Conservation (phyloP, 1,140 invertebrate genomes). For the Theocolax elegans region DNA sequence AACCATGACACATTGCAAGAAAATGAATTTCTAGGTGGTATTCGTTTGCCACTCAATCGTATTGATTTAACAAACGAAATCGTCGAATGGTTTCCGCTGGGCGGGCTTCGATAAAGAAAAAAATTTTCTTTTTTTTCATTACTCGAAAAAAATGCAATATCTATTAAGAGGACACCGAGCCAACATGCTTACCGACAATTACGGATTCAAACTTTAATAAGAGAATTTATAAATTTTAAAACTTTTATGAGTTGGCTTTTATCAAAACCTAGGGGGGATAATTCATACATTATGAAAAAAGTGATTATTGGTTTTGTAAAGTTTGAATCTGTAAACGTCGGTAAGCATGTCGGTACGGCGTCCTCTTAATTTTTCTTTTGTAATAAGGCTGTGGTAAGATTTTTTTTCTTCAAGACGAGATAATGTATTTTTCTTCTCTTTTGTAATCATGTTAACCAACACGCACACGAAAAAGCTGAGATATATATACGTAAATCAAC, state of each 20-base stretch:
- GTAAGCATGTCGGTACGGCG: too few species aligned
- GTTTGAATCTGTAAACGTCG: too few species aligned
- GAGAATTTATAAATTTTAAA: too few species aligned
- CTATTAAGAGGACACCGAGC: too few species aligned
- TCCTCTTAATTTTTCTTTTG: conserved; percentile 16
- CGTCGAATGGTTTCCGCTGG: conserved; percentile 82
- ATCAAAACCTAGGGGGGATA: too few species aligned
- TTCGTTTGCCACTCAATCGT: conserved; percentile 78
- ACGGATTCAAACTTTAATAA: too few species aligned
- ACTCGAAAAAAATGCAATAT: too few species aligned
- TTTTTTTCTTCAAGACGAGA: background rate
- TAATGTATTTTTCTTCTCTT: background rate
- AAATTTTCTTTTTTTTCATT: too few species aligned
- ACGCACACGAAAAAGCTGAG: conserved; percentile 29
- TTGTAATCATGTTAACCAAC: conserved; percentile 7
- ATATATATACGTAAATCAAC: conserved; percentile 26
- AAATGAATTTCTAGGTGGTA: conserved; percentile 93
- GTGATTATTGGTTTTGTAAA: too few species aligned
- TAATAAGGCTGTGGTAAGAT: conserved; percentile 41
- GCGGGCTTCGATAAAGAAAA: conserved; percentile 67
- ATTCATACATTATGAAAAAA: too few species aligned
- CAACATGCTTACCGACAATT: too few species aligned
- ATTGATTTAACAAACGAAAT: conserved; percentile 82
- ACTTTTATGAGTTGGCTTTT: too few species aligned
- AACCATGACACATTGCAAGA: conserved; percentile 95